phyloP scores from a whole-genome alignment of 2,888 invertebrate species.

The Amphipyra berbera region DNA sequence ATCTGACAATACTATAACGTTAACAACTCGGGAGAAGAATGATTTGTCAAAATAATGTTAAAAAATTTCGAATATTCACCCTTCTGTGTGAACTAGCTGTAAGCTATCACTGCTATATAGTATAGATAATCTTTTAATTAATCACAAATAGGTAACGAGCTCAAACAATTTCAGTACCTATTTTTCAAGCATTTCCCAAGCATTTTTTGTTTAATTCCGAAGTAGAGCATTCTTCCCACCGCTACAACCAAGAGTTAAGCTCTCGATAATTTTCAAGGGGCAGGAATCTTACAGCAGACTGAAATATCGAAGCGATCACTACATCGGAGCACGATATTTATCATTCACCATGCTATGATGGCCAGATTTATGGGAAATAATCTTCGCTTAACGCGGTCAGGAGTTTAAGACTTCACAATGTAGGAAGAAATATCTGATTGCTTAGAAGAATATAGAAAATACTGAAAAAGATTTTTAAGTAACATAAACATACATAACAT shows the following conservation, averaged over 20 bases:
- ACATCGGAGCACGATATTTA: conserved; percentile 80
- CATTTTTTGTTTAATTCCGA: conserved; percentile 5
- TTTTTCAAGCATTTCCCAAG: too few relatives aligned
- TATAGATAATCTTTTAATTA: too few relatives aligned
- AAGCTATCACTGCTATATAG: too few relatives aligned
- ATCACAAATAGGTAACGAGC: too few relatives aligned
- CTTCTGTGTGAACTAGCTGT: too few relatives aligned
- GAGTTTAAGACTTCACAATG: conserved; percentile 31
- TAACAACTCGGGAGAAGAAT: too few relatives aligned
- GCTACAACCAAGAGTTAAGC: conserved; percentile 65
- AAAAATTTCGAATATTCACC: too few relatives aligned
- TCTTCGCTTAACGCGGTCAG: conserved; percentile 45
- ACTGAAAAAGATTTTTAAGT: background rate
- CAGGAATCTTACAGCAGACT: conserved; percentile 78
- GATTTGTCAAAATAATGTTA: too few relatives aligned
- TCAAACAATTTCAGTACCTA: too few relatives aligned
- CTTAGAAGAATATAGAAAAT: background rate
- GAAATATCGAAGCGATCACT: conserved; percentile 82
- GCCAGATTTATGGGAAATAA: conserved; percentile 61
- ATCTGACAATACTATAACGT: too few relatives aligned
- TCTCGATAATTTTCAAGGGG: conserved; percentile 82
- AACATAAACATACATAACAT: too few relatives aligned
- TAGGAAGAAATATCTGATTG: conserved; percentile 14
- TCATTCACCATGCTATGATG: conserved; percentile 67
- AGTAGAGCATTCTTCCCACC: conserved; percentile 66